Conservation (phyloP, 2,797 vertebrate species). For the Podarcis lilfordi region DNA sequence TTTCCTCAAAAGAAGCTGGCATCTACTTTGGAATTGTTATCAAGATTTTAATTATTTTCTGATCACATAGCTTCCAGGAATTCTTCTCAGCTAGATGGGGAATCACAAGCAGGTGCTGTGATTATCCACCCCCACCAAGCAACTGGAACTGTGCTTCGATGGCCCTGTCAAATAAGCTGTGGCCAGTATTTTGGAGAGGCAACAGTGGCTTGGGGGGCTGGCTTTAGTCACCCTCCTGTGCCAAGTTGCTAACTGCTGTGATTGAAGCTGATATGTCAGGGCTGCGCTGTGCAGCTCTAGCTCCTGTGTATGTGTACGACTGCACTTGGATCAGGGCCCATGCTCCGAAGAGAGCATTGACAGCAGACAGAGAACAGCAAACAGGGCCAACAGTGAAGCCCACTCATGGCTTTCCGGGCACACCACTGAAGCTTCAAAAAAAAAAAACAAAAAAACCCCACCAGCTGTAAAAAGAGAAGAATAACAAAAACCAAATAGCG, state of each 20-base stretch:
- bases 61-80: neutral
- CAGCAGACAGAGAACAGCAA: neutral
- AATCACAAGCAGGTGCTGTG: neutral
- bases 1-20: neutral
- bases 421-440: no score
- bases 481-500: neutral
- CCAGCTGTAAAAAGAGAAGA: no score
- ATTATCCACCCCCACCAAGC: neutral
- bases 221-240: neutral
- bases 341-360: neutral
- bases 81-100: neutral
- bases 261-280: neutral
- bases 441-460: no score
- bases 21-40: neutral
- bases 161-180: neutral
- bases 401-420: neutral
- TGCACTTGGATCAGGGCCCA: neutral
- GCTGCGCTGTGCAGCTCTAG: neutral
- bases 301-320: neutral
- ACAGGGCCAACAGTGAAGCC: neutral
- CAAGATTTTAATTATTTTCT: constrained; percentile 1
- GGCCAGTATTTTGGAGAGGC: neutral
- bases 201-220: neutral
- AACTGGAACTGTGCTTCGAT: neutral
- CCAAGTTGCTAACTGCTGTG: neutral